Percentiles rank a stretch among this genome's conserved stretches.
Conservation (phyloP, 2,113 vertebrate species). For the Smithornis capensis region DNA sequence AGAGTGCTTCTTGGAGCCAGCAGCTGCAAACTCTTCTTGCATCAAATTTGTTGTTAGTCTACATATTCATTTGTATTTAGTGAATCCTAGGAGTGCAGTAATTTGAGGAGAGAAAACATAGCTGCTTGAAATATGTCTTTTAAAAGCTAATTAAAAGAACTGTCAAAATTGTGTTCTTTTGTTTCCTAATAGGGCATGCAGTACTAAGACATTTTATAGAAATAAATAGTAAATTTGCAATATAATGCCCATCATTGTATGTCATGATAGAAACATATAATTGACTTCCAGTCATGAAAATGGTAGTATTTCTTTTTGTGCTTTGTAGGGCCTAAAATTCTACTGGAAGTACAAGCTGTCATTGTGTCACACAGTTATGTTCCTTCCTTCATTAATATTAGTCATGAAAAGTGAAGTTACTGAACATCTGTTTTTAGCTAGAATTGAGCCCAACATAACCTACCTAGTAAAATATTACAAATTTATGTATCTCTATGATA, state of each 20-base stretch:
- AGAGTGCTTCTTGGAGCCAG: neutral
- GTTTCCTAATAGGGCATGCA: neutral
- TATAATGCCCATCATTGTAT: neutral
- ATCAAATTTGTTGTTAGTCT: conserved; percentile 5
- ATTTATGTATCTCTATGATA: neutral
- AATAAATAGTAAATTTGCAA: neutral
- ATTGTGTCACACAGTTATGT: neutral
- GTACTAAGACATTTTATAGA: neutral
- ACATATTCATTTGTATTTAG: neutral
- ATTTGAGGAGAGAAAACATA: neutral
- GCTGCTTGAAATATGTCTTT: conserved; percentile 12
- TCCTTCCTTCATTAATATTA: neutral
- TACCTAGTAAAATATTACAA: neutral
- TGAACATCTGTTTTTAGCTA: neutral
- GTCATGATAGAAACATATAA: neutral
- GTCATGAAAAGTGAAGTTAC: neutral
- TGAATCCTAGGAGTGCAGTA: conserved; percentile 7
- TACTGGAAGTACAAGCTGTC: neutral
- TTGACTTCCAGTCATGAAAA: neutral
- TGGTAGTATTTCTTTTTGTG: neutral
- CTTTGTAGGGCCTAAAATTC: neutral
- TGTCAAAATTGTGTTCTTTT: neutral
- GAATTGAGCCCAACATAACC: neutral
- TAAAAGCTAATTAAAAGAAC: neutral
- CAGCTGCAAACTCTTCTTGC: conserved; percentile 9